Evolutionary conservation across 2,797 vertebrate genomes (phyloP).

Genomic region (Babyrousa celebensis): DNA sequence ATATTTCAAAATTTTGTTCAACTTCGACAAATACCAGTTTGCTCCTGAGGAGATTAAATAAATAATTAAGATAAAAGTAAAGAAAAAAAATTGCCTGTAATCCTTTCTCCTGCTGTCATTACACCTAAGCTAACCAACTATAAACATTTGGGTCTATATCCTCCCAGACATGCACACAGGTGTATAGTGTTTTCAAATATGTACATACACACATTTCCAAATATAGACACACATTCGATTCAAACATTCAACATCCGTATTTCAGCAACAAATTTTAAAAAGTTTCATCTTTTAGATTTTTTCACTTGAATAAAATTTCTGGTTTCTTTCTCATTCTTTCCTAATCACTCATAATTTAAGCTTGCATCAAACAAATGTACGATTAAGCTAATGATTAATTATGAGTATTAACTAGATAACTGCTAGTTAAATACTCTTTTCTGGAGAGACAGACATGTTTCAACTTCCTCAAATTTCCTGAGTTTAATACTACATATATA

Average conservation of each 20-base stretch:
- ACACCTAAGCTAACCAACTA: not conserved
- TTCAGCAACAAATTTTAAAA: not conserved
- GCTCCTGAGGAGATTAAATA: not conserved
- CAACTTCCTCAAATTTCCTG: not conserved
- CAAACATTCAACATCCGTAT: not conserved
- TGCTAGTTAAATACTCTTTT: not conserved
- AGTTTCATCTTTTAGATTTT: not conserved
- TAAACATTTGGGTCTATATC: not conserved
- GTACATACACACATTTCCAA: not conserved
- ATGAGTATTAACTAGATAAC: conserved; percentile 16
- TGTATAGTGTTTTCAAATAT: not conserved
- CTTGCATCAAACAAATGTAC: not conserved
- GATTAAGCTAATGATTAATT: conserved; percentile 15
- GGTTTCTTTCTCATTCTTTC: not conserved
- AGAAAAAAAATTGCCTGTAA: not conserved
- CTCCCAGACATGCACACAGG: not conserved
- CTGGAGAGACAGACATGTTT: not conserved
- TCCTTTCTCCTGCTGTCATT: not conserved
- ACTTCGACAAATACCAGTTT: not conserved
- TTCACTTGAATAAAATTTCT: not conserved
- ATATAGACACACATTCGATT: not conserved
- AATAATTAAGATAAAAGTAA: conserved; percentile 29
- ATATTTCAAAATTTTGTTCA: not conserved
- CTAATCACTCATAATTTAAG: conserved; percentile 33
- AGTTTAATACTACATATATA: conserved; percentile 5